A percentile compares a stretch with the other conserved stretches of the same genome.
phyloP scores from a whole-genome alignment of 2,888 invertebrate species.

The Petrolisthes manimaculis region DNA sequence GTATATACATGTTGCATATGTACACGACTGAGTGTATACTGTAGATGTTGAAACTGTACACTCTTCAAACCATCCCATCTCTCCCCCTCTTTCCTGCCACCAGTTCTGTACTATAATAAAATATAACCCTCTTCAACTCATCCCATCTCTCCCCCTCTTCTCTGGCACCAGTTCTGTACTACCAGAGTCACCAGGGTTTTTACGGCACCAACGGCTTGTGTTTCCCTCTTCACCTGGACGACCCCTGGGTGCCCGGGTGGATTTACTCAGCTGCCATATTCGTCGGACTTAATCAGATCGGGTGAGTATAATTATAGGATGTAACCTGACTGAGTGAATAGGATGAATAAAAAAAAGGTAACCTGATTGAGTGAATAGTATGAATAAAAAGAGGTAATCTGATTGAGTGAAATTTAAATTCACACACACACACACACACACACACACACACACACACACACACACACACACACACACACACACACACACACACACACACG shows the following conservation, averaged over 20 bases:
- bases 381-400: neutral
- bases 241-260: conserved; percentile 79
- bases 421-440: too few relatives aligned
- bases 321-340: neutral
- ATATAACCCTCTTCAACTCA: too few relatives aligned
- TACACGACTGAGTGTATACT: too few relatives aligned
- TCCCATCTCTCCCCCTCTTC: neutral
- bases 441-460: too few relatives aligned
- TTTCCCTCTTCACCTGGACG: conserved; percentile 79
- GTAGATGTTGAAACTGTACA: too few relatives aligned
- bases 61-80: too few relatives aligned
- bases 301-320: conserved; percentile 71
- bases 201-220: conserved; percentile 81
- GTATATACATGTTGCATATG: too few relatives aligned
- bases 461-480: too few relatives aligned
- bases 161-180: conserved; percentile 32
- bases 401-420: too few relatives aligned
- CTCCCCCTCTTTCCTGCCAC: too few relatives aligned
- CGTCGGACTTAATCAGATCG: conserved; percentile 76
- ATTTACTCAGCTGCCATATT: conserved; percentile 80
- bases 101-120: too few relatives aligned
- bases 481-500: too few relatives aligned
- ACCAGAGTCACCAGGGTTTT: conserved; percentile 70
- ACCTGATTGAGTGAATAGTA: neutral
- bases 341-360: neutral